phyloP scores from a whole-genome alignment of 2,888 invertebrate genomes.

The Sphecodes monilicornis region DNA sequence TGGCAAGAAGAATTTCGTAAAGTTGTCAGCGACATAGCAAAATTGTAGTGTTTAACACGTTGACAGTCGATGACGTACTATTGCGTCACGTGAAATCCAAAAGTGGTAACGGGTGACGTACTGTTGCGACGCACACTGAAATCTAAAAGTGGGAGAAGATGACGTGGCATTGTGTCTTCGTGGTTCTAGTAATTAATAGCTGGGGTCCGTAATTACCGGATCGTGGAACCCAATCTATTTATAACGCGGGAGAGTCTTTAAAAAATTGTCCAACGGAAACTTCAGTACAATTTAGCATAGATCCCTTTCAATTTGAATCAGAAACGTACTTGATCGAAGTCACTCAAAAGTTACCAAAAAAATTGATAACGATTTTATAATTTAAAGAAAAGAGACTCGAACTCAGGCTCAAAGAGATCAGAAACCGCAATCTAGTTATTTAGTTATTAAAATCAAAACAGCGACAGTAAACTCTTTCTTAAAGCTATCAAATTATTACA shows the following conservation, averaged over 20 bases:
- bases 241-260: background rate
- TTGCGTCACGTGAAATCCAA: background rate
- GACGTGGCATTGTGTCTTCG: background rate
- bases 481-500: too few species aligned
- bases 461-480: too few species aligned
- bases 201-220: background rate
- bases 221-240: background rate
- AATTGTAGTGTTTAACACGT: background rate
- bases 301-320: too few species aligned
- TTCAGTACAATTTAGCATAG: background rate
- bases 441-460: too few species aligned
- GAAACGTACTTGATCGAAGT: too few species aligned
- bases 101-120: background rate
- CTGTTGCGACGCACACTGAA: background rate
- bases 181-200: background rate
- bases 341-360: too few species aligned
- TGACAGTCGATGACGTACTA: background rate
- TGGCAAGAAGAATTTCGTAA: background rate
- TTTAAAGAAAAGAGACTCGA: too few species aligned
- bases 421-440: too few species aligned
- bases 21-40: background rate
- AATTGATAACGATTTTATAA: too few species aligned
- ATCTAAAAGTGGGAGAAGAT: constrained; percentile 1
- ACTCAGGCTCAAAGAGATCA: too few species aligned
- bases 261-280: background rate